Percentiles rank a stretch among this genome's conserved stretches.
Evolutionary conservation across 2,113 vertebrate species (phyloP).

Genomic region (Lates calcarifer): DNA sequence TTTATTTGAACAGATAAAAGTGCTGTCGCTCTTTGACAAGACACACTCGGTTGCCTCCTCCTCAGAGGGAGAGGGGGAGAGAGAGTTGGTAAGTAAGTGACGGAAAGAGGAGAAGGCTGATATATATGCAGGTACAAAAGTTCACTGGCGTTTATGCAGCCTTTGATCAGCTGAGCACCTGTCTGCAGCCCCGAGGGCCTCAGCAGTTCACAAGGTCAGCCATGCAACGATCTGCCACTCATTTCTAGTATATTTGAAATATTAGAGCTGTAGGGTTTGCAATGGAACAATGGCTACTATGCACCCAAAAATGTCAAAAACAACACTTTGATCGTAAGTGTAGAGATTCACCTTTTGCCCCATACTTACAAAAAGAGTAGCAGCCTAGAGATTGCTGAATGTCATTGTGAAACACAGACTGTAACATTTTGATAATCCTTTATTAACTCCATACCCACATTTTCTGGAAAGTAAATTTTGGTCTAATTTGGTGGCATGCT

Average conservation of each 20-base stretch:
- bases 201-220: conserved; percentile 67
- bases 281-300: background rate
- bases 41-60: conserved; percentile 27
- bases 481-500: background rate
- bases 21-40: conserved; percentile 55
- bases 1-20: conserved; percentile 69
- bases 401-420: background rate
- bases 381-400: background rate
- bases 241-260: conserved; percentile 43
- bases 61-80: conserved; percentile 34
- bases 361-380: background rate
- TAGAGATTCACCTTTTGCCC: conserved; percentile 31
- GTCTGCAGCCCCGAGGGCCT: conserved; percentile 49
- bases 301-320: conserved; percentile 3
- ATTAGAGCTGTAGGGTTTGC: conserved; percentile 37
- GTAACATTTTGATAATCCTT: background rate
- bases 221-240: conserved; percentile 57
- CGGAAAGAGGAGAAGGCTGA: conserved; percentile 47
- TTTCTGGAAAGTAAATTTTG: background rate
- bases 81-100: conserved; percentile 46
- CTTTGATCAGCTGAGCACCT: conserved; percentile 71
- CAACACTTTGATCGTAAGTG: conserved; percentile 26
- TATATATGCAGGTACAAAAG: conserved; percentile 61
- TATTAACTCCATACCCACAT: background rate
- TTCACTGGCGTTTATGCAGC: conserved; percentile 42